Base-by-base conservation (phyloP, 2,888 invertebrate genomes). In the Scelioninae gen. 2 region DNA sequence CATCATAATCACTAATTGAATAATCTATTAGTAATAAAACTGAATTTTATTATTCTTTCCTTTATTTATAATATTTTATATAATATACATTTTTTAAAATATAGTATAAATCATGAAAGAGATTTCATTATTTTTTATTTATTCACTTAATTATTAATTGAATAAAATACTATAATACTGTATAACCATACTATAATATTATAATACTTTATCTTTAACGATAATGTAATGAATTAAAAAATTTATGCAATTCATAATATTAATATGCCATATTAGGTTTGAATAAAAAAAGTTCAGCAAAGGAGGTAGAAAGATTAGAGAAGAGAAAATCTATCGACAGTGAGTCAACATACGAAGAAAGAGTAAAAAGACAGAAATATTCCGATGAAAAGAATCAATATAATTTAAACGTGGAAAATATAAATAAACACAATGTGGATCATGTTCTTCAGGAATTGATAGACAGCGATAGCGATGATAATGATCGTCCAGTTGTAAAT, bases 361-460 rank as follows among this genome's bases (percentile, higher is more conserved):
- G 57, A 52, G 11, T 28, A n/a, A 69, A 69, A 28, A 46, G 64
- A 50, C 63, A 60, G 15, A 57, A 25, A n/a, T 28, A 18, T 13
- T 50, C 52, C 0, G 22, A 58, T 11, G 48, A 52, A 28, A 35
- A 10, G n/a, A 22, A 81, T 25, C n/a, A n/a, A 5, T 0, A 7
- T 1, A 11, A 58, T 28, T 13, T 15, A 5, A 53, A 28, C 88
- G 88, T 76, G 81, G 89, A 0, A 88, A 89, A 74, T 87, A 87
- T 11, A n/a, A 25, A 6, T n/a, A 53, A 31, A 22, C 10, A 33
- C 13, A 55, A 22, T 28, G 11, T 22, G 10, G 57, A 63, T 1
- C 15, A 70, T 39, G 22, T 63, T 0, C 7, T 57, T 6, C 63
- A 63, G 16, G 33, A 55, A 11, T 3, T 68, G 4, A 37, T 9